Base-by-base conservation (phyloP, 2,888 invertebrate genomes). In the Aelia acuminata region DNA sequence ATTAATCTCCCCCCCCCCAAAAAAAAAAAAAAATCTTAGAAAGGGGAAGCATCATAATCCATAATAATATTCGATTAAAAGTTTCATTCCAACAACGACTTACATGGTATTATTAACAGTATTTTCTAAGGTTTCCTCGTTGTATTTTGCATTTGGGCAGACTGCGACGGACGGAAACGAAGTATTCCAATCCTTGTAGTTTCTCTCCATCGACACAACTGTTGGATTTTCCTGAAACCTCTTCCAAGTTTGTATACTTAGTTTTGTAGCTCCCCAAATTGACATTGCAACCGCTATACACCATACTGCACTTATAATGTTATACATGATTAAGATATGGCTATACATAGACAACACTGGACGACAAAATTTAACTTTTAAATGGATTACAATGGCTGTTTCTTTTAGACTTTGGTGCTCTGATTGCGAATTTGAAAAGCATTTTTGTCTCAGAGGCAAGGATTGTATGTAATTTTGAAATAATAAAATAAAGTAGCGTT, bases 191-290 rank as follows among this genome's bases (percentile, higher is more conserved):
- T 91, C 91, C 85, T 91, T 90, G 89, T 91, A 91, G 70, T 91
- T 91, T 39, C 91, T 90, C 57, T 91, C 91, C 90, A 91, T 90
- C 7, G 91, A 91, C 87, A 91, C 91, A 43, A 91, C 91, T 0
- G 91, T 91, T 13, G 91, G 91, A 50, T 91, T 91, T 50, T 91
- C 89, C 88, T 91, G 91, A 89, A 90, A 91, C 3, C 91, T 90
- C 35, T 86, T 85, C 90, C 91, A 91, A 11, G 91, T 91, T 31
- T 90, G 89, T 22, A 89, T 80, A 47, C 91, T 90, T 57, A 91
- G 85, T 35, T 35, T 57, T 13, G 88, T 84, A 13, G 90, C 90
- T 0, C 90, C 90, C 50, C 48, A 84, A 22, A 90, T 84, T 13
- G 90, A 90, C 18, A 89, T 35, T n/a, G 85, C 48, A 13, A 91